phyloP scores from a whole-genome alignment of 2,888 invertebrate species.

The Seira musarum region DNA sequence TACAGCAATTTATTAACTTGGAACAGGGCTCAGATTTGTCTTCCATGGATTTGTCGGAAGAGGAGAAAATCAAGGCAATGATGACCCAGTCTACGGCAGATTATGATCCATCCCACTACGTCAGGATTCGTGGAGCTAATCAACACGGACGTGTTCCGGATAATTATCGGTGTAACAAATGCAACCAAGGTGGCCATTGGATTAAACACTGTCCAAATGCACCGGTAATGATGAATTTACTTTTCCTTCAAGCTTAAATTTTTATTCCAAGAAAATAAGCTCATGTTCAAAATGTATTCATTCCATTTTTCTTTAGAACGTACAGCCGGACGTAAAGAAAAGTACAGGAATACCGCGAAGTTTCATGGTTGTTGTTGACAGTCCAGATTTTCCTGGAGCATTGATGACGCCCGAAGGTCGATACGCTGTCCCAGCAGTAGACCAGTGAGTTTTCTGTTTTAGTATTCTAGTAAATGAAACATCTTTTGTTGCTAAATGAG shows the following conservation, averaged over 20 bases:
- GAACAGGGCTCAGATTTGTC: conserved; percentile 86
- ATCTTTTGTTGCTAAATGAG: conserved; percentile 37
- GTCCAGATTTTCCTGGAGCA: conserved; percentile 90
- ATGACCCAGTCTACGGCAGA: conserved; percentile 97
- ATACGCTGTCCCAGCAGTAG: conserved; percentile 90
- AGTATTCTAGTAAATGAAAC: not conserved
- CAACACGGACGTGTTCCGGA: conserved; percentile 90
- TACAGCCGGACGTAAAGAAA: conserved; percentile 82
- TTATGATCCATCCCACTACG: conserved; percentile 97
- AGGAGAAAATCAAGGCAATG: conserved; percentile 98
- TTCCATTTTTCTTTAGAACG: not conserved
- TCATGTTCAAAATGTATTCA: conserved; percentile 20
- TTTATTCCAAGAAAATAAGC: no score
- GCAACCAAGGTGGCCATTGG: conserved; percentile 97
- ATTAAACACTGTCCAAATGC: conserved; percentile 94
- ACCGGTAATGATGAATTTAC: no score
- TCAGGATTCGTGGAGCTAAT: conserved; percentile 67
- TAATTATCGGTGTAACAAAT: conserved; percentile 95
- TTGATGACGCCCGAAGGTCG: conserved; percentile 91
- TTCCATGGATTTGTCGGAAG: conserved; percentile 93
- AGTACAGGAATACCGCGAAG: conserved; percentile 98
- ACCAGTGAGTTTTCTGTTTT: conserved; percentile 79
- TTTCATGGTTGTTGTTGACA: conserved; percentile 95
- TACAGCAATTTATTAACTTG: no score
- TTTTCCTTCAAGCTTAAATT: no score